A percentile compares a stretch with the other conserved stretches of the same genome.
Evolutionary conservation across 2,888 invertebrate species (phyloP).

Genomic region (Portevinia maculata): DNA sequence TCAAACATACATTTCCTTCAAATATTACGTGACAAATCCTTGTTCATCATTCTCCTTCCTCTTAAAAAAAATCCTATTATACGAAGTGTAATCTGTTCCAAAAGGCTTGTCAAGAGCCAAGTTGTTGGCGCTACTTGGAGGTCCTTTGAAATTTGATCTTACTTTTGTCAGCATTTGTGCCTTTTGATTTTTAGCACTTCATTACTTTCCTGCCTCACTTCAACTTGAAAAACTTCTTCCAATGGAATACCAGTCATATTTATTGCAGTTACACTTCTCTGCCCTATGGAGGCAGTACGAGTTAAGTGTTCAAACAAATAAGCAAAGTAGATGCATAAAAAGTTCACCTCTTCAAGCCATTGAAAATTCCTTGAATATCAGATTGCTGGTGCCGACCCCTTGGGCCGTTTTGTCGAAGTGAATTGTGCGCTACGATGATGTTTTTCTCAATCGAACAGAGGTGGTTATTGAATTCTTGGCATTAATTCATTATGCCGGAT

Average conservation of each 20-base stretch:
- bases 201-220: background rate
- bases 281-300: background rate
- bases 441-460: constrained; percentile 8
- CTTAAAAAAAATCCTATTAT: background rate
- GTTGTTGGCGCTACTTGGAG: background rate
- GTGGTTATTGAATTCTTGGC: constrained; percentile 15
- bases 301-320: background rate
- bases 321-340: background rate
- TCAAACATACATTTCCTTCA: too few species aligned
- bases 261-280: background rate
- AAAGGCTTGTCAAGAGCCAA: background rate
- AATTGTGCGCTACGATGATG: constrained; percentile 11
- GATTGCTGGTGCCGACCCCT: background rate
- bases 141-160: background rate
- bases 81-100: background rate
- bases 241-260: background rate
- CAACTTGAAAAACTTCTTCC: background rate
- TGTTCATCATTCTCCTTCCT: background rate
- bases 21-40: background rate
- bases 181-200: background rate
- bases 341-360: constrained; percentile 2
- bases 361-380: background rate
- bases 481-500: constrained; percentile 24
- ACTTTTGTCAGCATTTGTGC: background rate
- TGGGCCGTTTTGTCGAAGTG: constrained; percentile 1